Percentiles rank a stretch among this genome's conserved stretches.
Evolutionary conservation across 2,888 invertebrate species (phyloP).

Genomic region (Serrognathus titanus): DNA sequence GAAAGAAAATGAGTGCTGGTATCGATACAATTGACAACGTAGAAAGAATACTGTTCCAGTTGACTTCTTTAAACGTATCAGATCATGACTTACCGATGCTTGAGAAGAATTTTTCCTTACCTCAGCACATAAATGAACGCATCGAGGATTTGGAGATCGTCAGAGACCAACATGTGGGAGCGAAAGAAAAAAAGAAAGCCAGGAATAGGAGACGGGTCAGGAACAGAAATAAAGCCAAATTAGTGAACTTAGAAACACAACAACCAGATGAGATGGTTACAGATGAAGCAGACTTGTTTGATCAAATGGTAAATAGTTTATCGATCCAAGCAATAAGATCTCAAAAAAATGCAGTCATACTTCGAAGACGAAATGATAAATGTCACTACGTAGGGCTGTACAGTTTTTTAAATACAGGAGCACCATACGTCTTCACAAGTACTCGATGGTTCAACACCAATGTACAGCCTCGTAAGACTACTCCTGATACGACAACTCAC

Average conservation of each 20-base stretch:
- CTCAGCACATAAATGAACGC: no score
- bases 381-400: slow-evolving; percentile 9
- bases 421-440: slow-evolving; percentile 5
- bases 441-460: slow-evolving; percentile 2
- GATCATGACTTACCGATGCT: no score
- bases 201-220: not conserved
- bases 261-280: not conserved
- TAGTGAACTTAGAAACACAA: no score
- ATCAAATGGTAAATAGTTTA: slow-evolving; percentile 11
- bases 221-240: not conserved
- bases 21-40: not conserved
- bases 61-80: no score
- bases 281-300: not conserved
- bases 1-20: not conserved
- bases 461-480: slow-evolving; percentile 1
- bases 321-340: slow-evolving; percentile 21
- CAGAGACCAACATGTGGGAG: not conserved
- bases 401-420: slow-evolving; percentile 3
- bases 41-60: no score
- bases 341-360: slow-evolving; percentile 18
- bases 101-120: no score
- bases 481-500: slow-evolving; percentile 4
- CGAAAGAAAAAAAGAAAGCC: not conserved
- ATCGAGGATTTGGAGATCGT: no score
- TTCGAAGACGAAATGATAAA: slow-evolving; percentile 16